These are phyloP conservation scores for Archips crataeganus DNA, from an alignment of 2,888 invertebrate species.

Conservation along the genomic window DNA sequence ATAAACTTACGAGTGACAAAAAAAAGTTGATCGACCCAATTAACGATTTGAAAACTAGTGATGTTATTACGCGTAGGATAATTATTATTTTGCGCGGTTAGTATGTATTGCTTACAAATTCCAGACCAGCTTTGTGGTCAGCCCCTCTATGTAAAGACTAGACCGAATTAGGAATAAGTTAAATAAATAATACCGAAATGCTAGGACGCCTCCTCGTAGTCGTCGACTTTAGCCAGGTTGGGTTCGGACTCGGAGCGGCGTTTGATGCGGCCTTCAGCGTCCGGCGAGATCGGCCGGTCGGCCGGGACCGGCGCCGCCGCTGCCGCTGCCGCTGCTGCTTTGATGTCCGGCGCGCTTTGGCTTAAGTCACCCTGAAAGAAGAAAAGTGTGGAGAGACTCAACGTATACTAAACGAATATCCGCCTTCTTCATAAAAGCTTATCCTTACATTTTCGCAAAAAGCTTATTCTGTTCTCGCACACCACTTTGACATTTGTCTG, in stretches of 20 bases:
- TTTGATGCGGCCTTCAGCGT: conserved; percentile 76
- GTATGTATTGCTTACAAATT: background rate
- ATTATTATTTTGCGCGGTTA: background rate
- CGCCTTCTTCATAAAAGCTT: no score
- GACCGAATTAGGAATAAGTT: conserved; percentile 32
- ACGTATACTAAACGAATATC: no score
- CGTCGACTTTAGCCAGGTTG: conserved; percentile 83
- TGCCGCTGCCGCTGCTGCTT: conserved; percentile 61
- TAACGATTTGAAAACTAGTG: no score
- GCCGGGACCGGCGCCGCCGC: conserved; percentile 57
- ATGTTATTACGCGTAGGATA: background rate
- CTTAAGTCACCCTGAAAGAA: conserved; percentile 77
- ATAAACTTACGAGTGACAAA: no score
- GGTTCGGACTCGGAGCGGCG: conserved; percentile 89
- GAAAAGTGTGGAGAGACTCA: no score
- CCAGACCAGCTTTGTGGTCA: background rate
- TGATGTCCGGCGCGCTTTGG: conserved; percentile 88
- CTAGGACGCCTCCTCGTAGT: conserved; percentile 70
- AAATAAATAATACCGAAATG: conserved; percentile 47
- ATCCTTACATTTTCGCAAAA: no score
- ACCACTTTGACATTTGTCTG: no score
- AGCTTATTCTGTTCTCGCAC: no score
- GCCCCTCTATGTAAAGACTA: conserved; percentile 40
- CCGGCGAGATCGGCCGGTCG: conserved; percentile 65
- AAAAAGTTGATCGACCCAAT: no score